Percentiles rank a stretch among this genome's conserved stretches.
Conservation (phyloP, 2,113 vertebrate species). For the Arvicanthis niloticus region DNA sequence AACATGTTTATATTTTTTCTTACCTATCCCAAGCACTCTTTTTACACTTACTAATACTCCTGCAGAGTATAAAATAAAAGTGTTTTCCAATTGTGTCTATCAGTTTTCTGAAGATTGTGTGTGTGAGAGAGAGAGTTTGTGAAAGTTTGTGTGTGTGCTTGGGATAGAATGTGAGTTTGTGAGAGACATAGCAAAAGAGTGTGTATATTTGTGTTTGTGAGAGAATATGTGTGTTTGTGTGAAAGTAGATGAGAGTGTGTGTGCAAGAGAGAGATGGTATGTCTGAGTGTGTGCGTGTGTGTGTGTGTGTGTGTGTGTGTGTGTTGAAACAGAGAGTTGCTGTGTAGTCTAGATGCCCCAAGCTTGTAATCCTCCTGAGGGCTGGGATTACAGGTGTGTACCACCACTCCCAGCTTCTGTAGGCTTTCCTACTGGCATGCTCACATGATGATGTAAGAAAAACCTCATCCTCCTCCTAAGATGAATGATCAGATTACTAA, state of each 20-base stretch:
- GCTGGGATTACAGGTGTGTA: neutral
- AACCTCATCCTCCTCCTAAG: neutral
- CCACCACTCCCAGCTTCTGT: neutral
- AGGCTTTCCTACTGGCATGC: neutral
- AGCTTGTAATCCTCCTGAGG: neutral
- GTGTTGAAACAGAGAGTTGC: neutral
- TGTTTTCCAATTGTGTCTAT: neutral
- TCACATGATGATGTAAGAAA: neutral
- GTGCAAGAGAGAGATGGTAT: neutral
- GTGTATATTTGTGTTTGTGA: neutral
- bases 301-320: neutral
- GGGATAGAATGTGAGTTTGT: neutral
- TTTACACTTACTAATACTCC: neutral
- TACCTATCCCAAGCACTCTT: neutral
- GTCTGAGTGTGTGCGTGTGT: neutral
- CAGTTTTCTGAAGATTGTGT: neutral
- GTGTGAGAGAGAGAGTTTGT: neutral
- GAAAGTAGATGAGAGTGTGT: neutral
- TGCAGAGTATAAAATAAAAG: neutral
- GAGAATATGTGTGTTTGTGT: neutral
- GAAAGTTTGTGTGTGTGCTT: neutral
- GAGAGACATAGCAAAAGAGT: neutral
- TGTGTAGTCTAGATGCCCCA: neutral
- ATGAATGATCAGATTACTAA: neutral
- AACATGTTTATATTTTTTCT: conserved; percentile 36